Conservation (phyloP, 2,113 vertebrate genomes). For the Halcyon senegalensis region DNA sequence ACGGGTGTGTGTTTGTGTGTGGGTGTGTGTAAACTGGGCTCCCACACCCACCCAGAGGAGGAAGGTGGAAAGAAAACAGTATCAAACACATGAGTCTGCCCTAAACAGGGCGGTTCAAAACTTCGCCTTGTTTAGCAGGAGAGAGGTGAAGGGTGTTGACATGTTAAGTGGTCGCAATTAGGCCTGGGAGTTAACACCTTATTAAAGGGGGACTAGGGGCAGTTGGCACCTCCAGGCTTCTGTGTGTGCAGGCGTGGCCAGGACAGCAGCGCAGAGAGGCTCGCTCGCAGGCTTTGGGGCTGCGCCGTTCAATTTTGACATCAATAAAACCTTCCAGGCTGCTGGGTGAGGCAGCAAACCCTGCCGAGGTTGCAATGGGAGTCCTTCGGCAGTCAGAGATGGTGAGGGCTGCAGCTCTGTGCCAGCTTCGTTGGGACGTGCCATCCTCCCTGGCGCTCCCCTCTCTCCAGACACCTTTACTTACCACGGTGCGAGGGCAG, state of each 20-base stretch:
- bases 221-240: not conserved
- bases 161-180: slow-evolving; percentile 44
- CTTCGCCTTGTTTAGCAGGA: not conserved
- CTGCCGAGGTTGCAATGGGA: fast-evolving
- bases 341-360: not conserved
- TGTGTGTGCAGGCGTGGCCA: not conserved
- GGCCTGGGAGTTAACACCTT: slow-evolving; percentile 42
- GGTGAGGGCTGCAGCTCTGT: not conserved
- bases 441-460: fast-evolving
- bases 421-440: fast-evolving
- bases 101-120: not conserved
- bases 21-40: not conserved
- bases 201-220: not conserved
- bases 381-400: not conserved
- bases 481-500: fast-evolving
- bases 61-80: not conserved
- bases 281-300: not conserved
- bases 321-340: not conserved
- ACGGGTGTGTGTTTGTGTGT: too few species aligned
- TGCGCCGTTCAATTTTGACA: fast-evolving
- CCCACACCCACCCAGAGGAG: not conserved
- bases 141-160: slow-evolving; percentile 47
- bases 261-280: fast-evolving
- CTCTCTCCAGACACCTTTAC: not conserved
- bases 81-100: not conserved